Evolutionary conservation across 2,888 invertebrate genomes (phyloP), one percentile per base, ranked within the genome.

Genomic region (Aphrophora alni): DNA sequence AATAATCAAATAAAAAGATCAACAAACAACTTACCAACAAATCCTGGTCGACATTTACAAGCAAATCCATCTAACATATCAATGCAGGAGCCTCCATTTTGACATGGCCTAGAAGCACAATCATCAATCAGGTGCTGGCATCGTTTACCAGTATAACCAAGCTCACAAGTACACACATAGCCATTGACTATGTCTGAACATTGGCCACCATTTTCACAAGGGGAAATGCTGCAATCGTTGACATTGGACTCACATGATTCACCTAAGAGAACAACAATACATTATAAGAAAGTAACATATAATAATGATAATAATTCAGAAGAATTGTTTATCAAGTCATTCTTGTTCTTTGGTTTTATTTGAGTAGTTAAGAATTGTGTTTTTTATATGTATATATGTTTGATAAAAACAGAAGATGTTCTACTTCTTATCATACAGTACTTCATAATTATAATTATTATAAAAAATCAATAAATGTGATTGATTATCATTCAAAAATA

Each of bases 91-190:
- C 95, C 98, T 27, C 97, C 96, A 87, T 98, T 97, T 86, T 97
- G 95, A 88, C 98, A 98, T 0, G 98, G 97, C 83, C 93, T 90
- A 0, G 95, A 94, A 26, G 94, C 93, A 86, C 98, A 98, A 86
- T 97, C 97, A 87, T 98, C 98, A 81, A 98, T 94, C 0, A 95
- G 93, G 86, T 98, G 97, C 87, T 98, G 98, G 87, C 98, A 98
- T 85, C 93, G 92, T 87, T 96, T 96, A 70, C 98, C 98, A 0
- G 97, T 97, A 87, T 94, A 98, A 0, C 98, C 98, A n/a, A 96
- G 93, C 87, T 97, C 97, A 87, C 98, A 98, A 77, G 93, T 94
- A 87, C 98, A 98, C 38, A 92, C 92, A 85, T 93, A 97, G 77
- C 94, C 96, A 85, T 96, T 92, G 3, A 97, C 92, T 82, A 93